Conservation (phyloP, 2,113 vertebrate genomes). For the Cisticola juncidis region DNA sequence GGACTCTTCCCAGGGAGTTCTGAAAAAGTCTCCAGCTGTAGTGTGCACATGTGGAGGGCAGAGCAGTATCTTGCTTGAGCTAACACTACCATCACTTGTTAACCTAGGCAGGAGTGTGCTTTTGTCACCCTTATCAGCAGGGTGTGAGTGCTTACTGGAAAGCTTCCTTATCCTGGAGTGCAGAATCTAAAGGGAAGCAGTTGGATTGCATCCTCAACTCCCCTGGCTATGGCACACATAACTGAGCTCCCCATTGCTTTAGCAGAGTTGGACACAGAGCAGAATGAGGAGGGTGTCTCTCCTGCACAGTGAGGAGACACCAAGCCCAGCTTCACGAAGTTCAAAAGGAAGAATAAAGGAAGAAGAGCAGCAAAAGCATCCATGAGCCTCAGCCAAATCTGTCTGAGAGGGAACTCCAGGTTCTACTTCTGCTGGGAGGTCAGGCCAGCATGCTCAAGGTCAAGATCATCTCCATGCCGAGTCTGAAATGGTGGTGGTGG, state of each 20-base stretch:
- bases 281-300: background rate
- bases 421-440: background rate
- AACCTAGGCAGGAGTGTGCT: background rate
- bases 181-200: background rate
- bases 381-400: background rate
- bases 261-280: background rate
- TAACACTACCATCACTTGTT: background rate
- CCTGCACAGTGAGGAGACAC: fast-evolving
- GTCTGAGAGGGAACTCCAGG: fast-evolving
- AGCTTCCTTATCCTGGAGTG: background rate
- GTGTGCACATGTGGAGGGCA: background rate
- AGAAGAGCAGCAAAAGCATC: background rate
- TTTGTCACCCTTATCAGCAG: background rate
- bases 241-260: background rate
- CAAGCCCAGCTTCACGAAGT: background rate
- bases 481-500: background rate
- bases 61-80: background rate
- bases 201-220: background rate
- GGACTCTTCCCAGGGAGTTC: background rate
- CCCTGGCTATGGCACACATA: background rate
- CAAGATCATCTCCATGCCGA: fast-evolving
- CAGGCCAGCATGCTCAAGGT: background rate
- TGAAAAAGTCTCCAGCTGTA: background rate
- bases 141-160: background rate
- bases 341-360: background rate